Evolutionary conservation across 2,113 vertebrate genomes (phyloP).

Genomic region (Tauraco erythrolophus): DNA sequence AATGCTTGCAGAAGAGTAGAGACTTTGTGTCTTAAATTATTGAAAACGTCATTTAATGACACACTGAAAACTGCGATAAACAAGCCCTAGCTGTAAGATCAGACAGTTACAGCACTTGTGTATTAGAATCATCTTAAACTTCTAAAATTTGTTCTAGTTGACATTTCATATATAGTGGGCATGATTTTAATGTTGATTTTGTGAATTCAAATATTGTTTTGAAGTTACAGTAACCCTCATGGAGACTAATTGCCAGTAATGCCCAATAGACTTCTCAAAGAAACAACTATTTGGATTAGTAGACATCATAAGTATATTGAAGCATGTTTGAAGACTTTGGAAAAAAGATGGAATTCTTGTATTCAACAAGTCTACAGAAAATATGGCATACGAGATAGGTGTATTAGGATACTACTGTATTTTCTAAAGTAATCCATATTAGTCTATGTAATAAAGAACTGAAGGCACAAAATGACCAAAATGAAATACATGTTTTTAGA

Average conservation of each 20-base stretch:
- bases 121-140: constrained; percentile 2
- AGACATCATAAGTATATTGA: neutral
- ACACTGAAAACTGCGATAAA: neutral
- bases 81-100: neutral
- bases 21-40: constrained; percentile 53
- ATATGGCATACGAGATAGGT: neutral
- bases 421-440: neutral
- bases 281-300: neutral
- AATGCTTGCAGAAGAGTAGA: constrained; percentile 41
- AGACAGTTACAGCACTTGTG: neutral
- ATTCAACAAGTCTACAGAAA: neutral
- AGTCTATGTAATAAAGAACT: neutral
- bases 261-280: neutral
- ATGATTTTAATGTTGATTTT: constrained; percentile 12
- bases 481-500: neutral
- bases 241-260: neutral
- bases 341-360: neutral
- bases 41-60: constrained; percentile 42
- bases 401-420: neutral
- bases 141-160: constrained; percentile 1
- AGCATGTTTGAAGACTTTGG: neutral
- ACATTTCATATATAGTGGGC: neutral
- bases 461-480: neutral
- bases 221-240: neutral
- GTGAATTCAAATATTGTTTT: neutral